Evolutionary conservation across 2,797 vertebrate genomes (phyloP).

Genomic region (Argyrosomus regius): DNA sequence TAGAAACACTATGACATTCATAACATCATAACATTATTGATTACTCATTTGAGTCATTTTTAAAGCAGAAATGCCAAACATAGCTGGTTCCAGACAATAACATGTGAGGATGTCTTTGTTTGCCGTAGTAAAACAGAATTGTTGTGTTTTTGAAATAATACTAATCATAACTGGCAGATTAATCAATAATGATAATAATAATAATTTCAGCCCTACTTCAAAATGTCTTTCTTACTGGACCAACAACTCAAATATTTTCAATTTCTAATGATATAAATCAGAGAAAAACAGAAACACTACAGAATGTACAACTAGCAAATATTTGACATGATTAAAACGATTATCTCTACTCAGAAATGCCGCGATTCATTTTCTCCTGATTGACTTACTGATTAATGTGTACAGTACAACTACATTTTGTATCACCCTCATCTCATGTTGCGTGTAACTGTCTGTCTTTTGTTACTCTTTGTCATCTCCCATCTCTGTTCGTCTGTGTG

Average conservation of each 20-base stretch:
- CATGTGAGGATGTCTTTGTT: background rate
- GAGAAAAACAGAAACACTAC: background rate
- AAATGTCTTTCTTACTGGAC: background rate
- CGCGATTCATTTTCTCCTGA: background rate
- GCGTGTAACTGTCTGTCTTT: slow-evolving; percentile 67
- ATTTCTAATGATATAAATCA: background rate
- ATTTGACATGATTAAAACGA: background rate
- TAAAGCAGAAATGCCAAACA: slow-evolving; percentile 15
- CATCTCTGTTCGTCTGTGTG: slow-evolving; percentile 61
- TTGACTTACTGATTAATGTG: slow-evolving; percentile 25
- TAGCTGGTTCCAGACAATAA: background rate
- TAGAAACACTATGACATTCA: too few relatives aligned
- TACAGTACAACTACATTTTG: slow-evolving; percentile 18
- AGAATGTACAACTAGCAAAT: background rate
- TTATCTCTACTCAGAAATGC: background rate
- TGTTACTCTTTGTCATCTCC: slow-evolving; percentile 73
- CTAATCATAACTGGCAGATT: background rate
- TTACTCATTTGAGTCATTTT: background rate
- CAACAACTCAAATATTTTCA: background rate
- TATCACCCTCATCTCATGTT: slow-evolving; percentile 56
- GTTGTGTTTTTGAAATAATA: background rate
- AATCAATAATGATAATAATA: background rate
- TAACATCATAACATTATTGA: too few relatives aligned
- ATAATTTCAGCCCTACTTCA: background rate
- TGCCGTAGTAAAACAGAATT: too few relatives aligned